These are phyloP conservation scores for Tribolium madens DNA, from an alignment of 1,140 invertebrate species.

Conservation along the genomic window DNA sequence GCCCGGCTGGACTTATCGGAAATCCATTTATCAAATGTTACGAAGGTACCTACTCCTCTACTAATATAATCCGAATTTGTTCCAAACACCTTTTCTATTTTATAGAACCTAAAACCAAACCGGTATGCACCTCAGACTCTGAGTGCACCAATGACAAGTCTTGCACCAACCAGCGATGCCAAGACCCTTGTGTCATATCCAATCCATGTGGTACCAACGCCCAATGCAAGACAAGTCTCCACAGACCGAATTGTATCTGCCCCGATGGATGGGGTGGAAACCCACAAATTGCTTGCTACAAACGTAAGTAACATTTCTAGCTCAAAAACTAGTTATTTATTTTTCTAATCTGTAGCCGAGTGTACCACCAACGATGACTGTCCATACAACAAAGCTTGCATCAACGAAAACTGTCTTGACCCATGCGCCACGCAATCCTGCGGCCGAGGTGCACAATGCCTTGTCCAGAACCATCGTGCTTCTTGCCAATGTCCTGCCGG, in stretches of 20 bases:
- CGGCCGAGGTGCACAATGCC: slow-evolving; percentile 84
- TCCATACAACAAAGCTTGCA: slow-evolving; percentile 86
- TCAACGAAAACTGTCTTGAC: slow-evolving; percentile 82
- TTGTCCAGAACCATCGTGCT: slow-evolving; percentile 78
- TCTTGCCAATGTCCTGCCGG: slow-evolving; percentile 87
- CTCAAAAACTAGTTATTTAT: background rate
- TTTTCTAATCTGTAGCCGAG: slow-evolving; percentile 74
- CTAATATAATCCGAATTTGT: too few relatives aligned
- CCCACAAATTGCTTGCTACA: slow-evolving; percentile 86
- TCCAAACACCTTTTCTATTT: background rate
- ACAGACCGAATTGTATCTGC: slow-evolving; percentile 85
- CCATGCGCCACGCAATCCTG: slow-evolving; percentile 80
- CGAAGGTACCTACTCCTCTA: slow-evolving; percentile 68
- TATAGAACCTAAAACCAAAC: slow-evolving; percentile 67
- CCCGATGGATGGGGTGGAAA: slow-evolving; percentile 88
- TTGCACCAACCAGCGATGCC: slow-evolving; percentile 82
- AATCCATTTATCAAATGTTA: slow-evolving; percentile 84
- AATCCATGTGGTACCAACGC: slow-evolving; percentile 85
- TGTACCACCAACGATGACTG: slow-evolving; percentile 86
- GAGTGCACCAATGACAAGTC: slow-evolving; percentile 82
- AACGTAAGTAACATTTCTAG: slow-evolving; percentile 75
- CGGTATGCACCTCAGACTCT: slow-evolving; percentile 77
- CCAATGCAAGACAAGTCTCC: slow-evolving; percentile 78
- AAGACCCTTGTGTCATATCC: slow-evolving; percentile 80
- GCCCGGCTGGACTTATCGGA: slow-evolving; percentile 80